Evolutionary conservation across 1,140 invertebrate genomes (phyloP), one percentile per base, ranked within the genome.

Genomic region (Dinoponera quadriceps): DNA sequence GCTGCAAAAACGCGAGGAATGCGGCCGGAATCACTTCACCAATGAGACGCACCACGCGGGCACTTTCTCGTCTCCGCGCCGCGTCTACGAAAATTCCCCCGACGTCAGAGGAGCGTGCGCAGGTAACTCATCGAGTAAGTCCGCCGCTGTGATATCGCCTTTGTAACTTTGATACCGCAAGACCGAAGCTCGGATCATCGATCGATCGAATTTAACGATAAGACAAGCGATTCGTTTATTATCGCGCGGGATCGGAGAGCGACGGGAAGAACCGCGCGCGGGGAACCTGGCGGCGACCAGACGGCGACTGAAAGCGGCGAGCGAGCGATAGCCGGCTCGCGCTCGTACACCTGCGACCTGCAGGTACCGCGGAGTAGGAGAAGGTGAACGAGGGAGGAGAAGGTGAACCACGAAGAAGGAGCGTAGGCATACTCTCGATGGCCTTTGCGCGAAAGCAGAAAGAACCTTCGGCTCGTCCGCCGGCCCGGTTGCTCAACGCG

Each of bases 261-360:
- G 22, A 62, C 72, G 55, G n/a, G n/a, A 63, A 22, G 59, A 68
- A 80, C 22, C 83, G 38, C 84, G 90, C 83, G 38, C 84, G 90
- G 90, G 86, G 87, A 87, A 89, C 87, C 88, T 82, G 87, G 85
- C 87, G 87, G 91, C 91, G 90, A 85, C 88, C 90, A 88, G 86
- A 86, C 90, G 89, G 83, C 86, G 85, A 93, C 92, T 92, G 90
- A 92, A 85, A 86, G 89, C 86, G 87, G 84, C 85, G 86, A 85
- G 87, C 85, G 87, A 89, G 84, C 84, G 88, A 90, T 88, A 89
- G 89, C 62, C 88, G 87, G 73, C 38, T 44, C 85, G 73, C 85
- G 73, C 85, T 85, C 57, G 69, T 91, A 92, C 91, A 91, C 91
- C 91, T 91, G 91, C 90, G 77, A 85, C 77, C 85, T 78, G 49